Evolutionary conservation across 2,888 invertebrate genomes (phyloP).

Genomic region (Chrysolina oricalcia): DNA sequence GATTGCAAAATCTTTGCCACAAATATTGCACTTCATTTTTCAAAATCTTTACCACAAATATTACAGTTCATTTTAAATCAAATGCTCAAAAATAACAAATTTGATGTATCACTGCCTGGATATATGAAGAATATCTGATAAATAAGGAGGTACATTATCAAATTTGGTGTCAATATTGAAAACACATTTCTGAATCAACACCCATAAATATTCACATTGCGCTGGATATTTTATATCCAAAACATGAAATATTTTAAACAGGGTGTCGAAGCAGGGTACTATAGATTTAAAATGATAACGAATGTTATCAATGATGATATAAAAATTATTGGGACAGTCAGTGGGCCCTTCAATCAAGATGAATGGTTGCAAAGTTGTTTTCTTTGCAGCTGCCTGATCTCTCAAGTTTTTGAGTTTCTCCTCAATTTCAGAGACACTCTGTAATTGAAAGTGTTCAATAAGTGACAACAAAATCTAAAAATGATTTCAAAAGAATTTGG

Average conservation of each 20-base stretch:
- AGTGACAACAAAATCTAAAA: conserved; percentile 19
- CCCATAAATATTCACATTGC: conserved; percentile 31
- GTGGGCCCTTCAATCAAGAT: conserved; percentile 30
- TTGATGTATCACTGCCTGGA: conserved; percentile 12
- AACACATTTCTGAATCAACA: conserved; percentile 27
- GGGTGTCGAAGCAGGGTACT: conserved; percentile 23
- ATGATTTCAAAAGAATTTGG: conserved; percentile 1
- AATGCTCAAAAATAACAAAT: conserved; percentile 1
- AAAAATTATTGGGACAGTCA: conserved; percentile 1
- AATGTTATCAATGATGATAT: conserved; percentile 30
- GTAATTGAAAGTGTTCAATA: conserved; percentile 22
- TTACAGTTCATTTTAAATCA: conserved; percentile 19
- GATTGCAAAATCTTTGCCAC: conserved; percentile 14
- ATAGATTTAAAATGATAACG: conserved; percentile 27
- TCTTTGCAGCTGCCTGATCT: conserved; percentile 20
- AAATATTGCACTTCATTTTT: no score
- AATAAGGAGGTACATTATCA: conserved; percentile 30
- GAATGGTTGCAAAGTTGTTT: conserved; percentile 32
- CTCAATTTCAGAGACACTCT: conserved; percentile 28
- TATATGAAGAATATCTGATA: conserved; percentile 26
- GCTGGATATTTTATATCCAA: conserved; percentile 31
- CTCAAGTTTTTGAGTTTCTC: conserved; percentile 23
- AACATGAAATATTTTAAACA: conserved; percentile 26
- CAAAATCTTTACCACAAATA: conserved; percentile 14
- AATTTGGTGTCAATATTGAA: conserved; percentile 32